phyloP scores from a whole-genome alignment of 1,140 invertebrate species.

The Drosophila auraria region DNA sequence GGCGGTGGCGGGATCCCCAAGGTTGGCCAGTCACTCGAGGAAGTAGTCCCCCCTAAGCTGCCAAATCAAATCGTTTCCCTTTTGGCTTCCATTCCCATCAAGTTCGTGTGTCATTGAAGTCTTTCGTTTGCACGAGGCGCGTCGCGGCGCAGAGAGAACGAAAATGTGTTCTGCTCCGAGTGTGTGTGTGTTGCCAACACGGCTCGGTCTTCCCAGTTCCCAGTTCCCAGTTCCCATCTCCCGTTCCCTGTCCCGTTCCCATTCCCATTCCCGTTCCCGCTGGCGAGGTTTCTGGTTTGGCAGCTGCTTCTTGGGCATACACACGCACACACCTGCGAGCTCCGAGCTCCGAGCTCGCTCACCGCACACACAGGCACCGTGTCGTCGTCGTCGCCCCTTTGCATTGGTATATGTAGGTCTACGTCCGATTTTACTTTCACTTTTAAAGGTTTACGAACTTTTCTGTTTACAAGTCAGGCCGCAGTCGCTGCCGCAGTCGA shows the following conservation, averaged over 20 bases:
- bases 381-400: constrained; percentile 45
- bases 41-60: constrained; percentile 28
- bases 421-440: constrained; percentile 85
- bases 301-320: constrained; percentile 77
- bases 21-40: constrained; percentile 40
- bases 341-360: constrained; percentile 1
- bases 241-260: not conserved
- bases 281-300: constrained; percentile 71
- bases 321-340: constrained; percentile 28
- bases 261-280: constrained; percentile 18
- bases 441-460: constrained; percentile 85
- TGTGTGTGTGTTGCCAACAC: no score
- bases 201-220: constrained; percentile 10
- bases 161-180: constrained; percentile 30
- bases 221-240: not conserved
- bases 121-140: constrained; percentile 49
- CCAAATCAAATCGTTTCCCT: constrained; percentile 9
- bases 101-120: constrained; percentile 58
- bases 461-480: constrained; percentile 83
- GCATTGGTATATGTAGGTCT: constrained; percentile 84
- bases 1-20: constrained; percentile 15
- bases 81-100: constrained; percentile 6
- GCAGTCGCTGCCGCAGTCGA: constrained; percentile 43
- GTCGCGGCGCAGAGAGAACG: constrained; percentile 3
- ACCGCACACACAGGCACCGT: constrained; percentile 6